phyloP scores from a whole-genome alignment of 2,888 invertebrate genomes.

The Schrankia costaestrigalis region DNA sequence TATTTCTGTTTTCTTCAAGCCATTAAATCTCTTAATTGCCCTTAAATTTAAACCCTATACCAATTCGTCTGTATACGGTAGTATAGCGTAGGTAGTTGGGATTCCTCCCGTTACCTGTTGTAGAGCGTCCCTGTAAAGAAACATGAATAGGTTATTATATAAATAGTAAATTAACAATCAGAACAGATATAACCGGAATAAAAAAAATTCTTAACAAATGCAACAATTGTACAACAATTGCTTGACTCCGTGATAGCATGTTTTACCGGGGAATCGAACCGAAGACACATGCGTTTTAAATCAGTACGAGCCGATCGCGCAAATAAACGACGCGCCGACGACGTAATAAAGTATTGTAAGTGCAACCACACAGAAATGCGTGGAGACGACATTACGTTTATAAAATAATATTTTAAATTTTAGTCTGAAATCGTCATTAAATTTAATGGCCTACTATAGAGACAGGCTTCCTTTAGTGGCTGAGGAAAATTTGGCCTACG shows the following conservation, averaged over 20 bases:
- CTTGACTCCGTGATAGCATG: conserved; percentile 4
- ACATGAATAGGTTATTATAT: too few relatives aligned
- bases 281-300: conserved; percentile 71
- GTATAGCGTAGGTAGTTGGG: too few relatives aligned
- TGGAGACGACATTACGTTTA: conserved; percentile 41
- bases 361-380: conserved; percentile 37
- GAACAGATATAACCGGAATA: not conserved
- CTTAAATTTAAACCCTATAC: too few relatives aligned
- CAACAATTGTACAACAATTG: conserved; percentile 9
- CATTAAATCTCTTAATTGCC: too few relatives aligned
- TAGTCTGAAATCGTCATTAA: not conserved
- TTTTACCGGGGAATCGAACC: conserved; percentile 56
- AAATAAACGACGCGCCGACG: conserved; percentile 64
- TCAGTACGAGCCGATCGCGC: conserved; percentile 66
- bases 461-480: not conserved
- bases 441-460: not conserved
- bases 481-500: too few relatives aligned
- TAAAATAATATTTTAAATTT: not conserved
- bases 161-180: too few relatives aligned
- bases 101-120: too few relatives aligned
- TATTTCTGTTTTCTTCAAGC: too few relatives aligned
- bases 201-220: not conserved
- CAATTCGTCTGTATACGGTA: too few relatives aligned
- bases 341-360: conserved; percentile 67
- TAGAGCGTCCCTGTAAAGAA: too few relatives aligned